Conservation (phyloP, 2,888 invertebrate genomes). For the Zele albiditarsus region DNA sequence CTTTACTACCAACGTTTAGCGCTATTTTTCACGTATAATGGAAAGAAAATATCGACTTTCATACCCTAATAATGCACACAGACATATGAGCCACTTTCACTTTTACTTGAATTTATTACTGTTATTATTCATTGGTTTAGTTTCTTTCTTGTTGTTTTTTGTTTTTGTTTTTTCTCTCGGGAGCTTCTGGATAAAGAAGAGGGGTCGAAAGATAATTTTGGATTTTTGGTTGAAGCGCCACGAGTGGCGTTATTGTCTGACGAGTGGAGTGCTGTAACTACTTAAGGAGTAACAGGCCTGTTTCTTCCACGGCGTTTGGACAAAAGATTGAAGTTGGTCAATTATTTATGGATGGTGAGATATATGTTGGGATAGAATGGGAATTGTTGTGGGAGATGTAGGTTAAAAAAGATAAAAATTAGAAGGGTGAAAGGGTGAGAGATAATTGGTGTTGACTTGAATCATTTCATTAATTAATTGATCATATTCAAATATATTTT, state of each 20-base stretch:
- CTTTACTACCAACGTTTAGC: not conserved
- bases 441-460: too few species aligned
- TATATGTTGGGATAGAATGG: not conserved
- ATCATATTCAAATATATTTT: too few species aligned
- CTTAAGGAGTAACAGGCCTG: constrained; percentile 36
- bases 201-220: constrained; percentile 1
- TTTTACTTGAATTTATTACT: constrained; percentile 5
- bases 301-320: constrained; percentile 5
- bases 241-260: constrained; percentile 24
- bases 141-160: not conserved
- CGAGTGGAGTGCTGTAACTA: constrained; percentile 35
- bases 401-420: too few species aligned
- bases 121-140: not conserved
- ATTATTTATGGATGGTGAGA: not conserved
- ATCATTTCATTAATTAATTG: too few species aligned
- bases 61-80: constrained; percentile 1
- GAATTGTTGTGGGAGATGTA: too few species aligned
- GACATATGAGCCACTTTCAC: not conserved
- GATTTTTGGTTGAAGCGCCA: constrained; percentile 1
- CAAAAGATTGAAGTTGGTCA: not conserved
- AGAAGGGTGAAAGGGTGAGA: too few species aligned
- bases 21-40: not conserved
- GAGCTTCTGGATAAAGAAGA: not conserved
- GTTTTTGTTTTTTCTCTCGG: not conserved
- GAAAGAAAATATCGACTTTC: not conserved